phyloP scores from a whole-genome alignment of 2,113 vertebrate genomes.

The Engystomops pustulosus region DNA sequence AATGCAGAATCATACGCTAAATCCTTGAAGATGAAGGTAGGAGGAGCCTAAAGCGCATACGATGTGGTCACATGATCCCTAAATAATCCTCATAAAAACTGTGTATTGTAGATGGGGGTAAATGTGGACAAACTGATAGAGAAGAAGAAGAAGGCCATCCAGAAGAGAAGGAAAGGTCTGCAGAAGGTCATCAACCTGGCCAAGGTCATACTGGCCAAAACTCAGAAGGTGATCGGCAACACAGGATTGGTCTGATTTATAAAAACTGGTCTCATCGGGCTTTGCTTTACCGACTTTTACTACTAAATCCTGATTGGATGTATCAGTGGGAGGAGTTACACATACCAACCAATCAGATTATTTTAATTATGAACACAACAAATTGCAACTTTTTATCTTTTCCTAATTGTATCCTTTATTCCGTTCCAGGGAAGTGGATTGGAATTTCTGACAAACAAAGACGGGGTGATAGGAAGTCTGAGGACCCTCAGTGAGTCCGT shows the following conservation, averaged over 20 bases:
- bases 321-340: too few relatives aligned
- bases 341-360: background rate
- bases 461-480: constrained; percentile 24
- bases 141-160: constrained; percentile 85
- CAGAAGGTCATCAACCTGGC: constrained; percentile 71
- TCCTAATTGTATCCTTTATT: too few relatives aligned
- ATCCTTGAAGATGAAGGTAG: constrained; percentile 84
- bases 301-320: too few relatives aligned
- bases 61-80: background rate
- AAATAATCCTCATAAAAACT: constrained; percentile 25
- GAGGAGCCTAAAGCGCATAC: background rate
- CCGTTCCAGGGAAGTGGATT: constrained; percentile 32
- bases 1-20: constrained; percentile 91
- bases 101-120: constrained; percentile 76
- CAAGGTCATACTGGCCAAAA: constrained; percentile 62
- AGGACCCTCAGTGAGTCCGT: constrained; percentile 39
- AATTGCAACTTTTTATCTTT: background rate
- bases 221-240: constrained; percentile 32
- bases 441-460: constrained; percentile 38
- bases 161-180: constrained; percentile 75
- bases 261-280: too few relatives aligned
- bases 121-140: constrained; percentile 81
- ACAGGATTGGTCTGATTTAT: background rate
- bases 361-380: too few relatives aligned
- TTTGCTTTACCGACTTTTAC: too few relatives aligned